Evolutionary conservation across 2,888 invertebrate species (phyloP), one percentile per base, ranked within the genome.

Genomic region (Apamea sordens): DNA sequence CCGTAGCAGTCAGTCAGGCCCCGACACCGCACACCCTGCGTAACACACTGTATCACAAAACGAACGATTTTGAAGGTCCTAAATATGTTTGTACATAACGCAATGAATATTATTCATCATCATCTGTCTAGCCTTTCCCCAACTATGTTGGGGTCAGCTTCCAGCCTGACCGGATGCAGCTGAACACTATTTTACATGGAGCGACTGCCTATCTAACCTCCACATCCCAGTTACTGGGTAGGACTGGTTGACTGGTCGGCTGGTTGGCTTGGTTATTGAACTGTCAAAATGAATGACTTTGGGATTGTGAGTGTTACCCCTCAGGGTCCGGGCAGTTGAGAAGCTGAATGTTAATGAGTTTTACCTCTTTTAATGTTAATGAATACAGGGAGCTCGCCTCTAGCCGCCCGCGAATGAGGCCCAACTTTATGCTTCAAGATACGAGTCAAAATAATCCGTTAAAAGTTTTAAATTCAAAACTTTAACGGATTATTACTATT

Each of bases 301-400:
- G 53, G 53, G 53, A 53, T 24, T 53, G 24, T 53, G 53, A 53
- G 53, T 24, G 18, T 53, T 53, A 24, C 10, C 11, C 21, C 11
- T 10, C 56, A 11, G 11, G 56, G 24, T 11, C 11, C 11, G 24
- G 24, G 65, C 24, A 1, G 13, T n/a, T n/a, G 15, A 65, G 0
- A 4, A 65, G 24, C 24, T 15, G 24, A 65, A n/a, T 41, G 24
- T 65, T 65, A 41, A 71, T 41, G 2, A n/a, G 36, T 21, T 61
- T 32, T 63, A 63, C 71, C 63, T 71, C 41, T 41, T 71, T 71
- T 61, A 41, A 28, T 61, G 13, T 41, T 28, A 41, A 18, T 53
- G 5, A 28, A 41, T 28, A 71, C 71, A 71, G 61, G 63, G 41
- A 63, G n/a, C 36, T 36, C 8, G 24, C 24, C 53, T 24, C 24